phyloP scores from a whole-genome alignment of 2,888 invertebrate genomes.

The Pyrochroa serraticornis region DNA sequence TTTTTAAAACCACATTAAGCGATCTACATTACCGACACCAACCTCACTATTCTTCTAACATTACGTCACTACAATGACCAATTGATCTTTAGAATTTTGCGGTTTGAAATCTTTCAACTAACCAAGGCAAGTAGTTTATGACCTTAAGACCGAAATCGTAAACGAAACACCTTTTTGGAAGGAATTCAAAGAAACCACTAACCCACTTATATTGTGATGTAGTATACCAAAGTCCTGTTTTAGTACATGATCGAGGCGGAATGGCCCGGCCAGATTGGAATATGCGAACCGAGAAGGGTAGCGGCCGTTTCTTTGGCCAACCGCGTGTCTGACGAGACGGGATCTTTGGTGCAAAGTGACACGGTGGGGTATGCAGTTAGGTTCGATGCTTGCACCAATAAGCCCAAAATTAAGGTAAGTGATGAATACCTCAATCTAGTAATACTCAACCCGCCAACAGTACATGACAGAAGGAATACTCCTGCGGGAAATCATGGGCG shows the following conservation, averaged over 20 bases:
- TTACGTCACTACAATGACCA: no score
- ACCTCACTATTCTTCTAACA: no score
- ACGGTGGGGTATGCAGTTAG: conserved; percentile 87
- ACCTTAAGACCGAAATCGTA: no score
- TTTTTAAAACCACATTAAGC: no score
- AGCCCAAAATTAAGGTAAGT: conserved; percentile 73
- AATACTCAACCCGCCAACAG: conserved; percentile 56
- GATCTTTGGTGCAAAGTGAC: conserved; percentile 72
- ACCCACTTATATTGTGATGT: no score
- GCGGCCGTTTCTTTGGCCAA: conserved; percentile 88
- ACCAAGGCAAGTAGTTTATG: no score
- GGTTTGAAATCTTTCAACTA: no score
- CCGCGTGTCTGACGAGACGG: conserved; percentile 88
- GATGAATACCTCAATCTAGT: background rate
- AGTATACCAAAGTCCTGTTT: conserved; percentile 5
- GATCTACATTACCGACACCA: no score
- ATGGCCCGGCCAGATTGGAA: conserved; percentile 83
- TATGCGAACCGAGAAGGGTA: conserved; percentile 91
- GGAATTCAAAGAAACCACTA: no score
- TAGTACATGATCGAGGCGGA: conserved; percentile 90
- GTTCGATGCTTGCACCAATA: conserved; percentile 70
- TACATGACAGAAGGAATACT: conserved; percentile 97
- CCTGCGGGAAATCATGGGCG: conserved; percentile 91
- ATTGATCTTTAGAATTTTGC: no score
- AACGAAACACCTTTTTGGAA: no score